Percentiles rank a stretch among this genome's conserved stretches.
These are phyloP conservation scores for Montipora capitata DNA, from an alignment of 92 coral and sea anemone genomes.

Conservation along the genomic window DNA sequence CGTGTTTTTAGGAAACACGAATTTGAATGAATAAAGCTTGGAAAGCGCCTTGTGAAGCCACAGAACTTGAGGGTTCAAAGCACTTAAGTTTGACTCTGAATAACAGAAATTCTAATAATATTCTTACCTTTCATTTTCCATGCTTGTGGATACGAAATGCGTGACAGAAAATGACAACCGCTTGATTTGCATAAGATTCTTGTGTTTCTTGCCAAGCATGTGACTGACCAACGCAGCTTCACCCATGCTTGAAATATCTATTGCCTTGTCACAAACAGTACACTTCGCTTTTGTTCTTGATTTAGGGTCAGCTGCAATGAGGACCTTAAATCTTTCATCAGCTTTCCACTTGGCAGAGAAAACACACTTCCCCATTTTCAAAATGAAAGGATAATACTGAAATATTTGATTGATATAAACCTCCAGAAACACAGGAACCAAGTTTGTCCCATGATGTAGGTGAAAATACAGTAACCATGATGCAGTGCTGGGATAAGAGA, in stretches of 20 bases:
- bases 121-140: slow-evolving; percentile 35
- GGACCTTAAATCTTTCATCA: slow-evolving; percentile 37
- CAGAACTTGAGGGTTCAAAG: neutral
- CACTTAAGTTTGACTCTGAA: too few species aligned
- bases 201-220: slow-evolving; percentile 33
- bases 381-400: slow-evolving; percentile 4
- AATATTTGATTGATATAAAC: neutral
- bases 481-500: neutral
- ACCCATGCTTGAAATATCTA: slow-evolving; percentile 41
- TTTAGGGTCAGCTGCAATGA: slow-evolving; percentile 50
- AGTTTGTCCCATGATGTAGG: neutral
- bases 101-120: neutral
- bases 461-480: neutral
- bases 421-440: slow-evolving; percentile 34
- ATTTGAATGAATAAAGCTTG: too few species aligned
- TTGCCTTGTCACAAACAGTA: slow-evolving; percentile 39
- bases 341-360: slow-evolving; percentile 22
- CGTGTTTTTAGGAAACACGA: too few species aligned
- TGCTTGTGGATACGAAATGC: slow-evolving; percentile 28
- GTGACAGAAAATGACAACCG: slow-evolving; percentile 33
- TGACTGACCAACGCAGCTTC: slow-evolving; percentile 33
- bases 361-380: slow-evolving; percentile 38
- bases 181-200: slow-evolving; percentile 34
- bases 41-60: neutral
- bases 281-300: slow-evolving; percentile 49